These are phyloP conservation scores for Pipra filicauda DNA, from an alignment of 2,113 vertebrate genomes.

Conservation along the genomic window DNA sequence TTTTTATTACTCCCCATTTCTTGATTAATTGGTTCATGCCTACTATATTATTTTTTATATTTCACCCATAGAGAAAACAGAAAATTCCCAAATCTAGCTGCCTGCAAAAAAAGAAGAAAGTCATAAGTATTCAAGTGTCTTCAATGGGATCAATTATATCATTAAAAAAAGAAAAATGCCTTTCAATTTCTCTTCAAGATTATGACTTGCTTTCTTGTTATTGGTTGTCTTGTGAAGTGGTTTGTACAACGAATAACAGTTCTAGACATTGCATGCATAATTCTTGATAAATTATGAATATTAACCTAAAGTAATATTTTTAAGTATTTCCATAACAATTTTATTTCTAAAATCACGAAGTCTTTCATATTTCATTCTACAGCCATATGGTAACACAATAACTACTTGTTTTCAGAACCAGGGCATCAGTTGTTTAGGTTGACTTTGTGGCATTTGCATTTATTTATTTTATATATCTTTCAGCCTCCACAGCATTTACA, in stretches of 20 bases:
- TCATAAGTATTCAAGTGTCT: fast-evolving
- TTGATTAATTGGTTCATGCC: neutral
- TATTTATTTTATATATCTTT: neutral
- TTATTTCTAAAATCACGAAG: neutral
- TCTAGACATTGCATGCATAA: neutral
- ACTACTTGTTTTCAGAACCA: neutral
- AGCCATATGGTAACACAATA: neutral
- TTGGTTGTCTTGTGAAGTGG: neutral
- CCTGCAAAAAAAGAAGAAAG: neutral
- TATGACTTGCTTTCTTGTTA: neutral
- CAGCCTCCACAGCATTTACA: neutral
- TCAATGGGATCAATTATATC: neutral
- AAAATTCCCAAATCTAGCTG: neutral
- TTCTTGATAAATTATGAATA: neutral
- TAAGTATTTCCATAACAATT: neutral
- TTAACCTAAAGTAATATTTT: neutral
- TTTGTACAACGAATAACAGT: neutral
- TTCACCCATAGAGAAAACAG: neutral
- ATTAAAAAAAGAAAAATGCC: neutral
- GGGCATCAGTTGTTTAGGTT: neutral
- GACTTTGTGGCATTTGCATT: neutral
- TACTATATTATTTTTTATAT: neutral
- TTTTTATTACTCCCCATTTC: neutral
- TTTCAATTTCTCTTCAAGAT: neutral
- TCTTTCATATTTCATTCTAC: neutral